Evolutionary conservation across 37 sponge, comb jelly and placozoan species (phyloP).

Genomic region (Bolinopsis microptera): DNA sequence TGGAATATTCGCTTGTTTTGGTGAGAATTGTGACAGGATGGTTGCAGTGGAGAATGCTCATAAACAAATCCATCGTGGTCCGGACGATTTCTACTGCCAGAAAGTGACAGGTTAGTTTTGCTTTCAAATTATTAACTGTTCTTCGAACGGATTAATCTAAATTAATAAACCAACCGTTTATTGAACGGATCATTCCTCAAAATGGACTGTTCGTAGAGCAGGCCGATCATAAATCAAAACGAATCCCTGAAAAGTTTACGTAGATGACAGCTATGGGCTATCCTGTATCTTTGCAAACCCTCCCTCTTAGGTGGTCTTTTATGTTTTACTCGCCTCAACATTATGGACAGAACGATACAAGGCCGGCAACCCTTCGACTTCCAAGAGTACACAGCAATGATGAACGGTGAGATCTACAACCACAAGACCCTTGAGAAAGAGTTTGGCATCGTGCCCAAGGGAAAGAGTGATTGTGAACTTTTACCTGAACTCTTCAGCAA

Average conservation of each 20-base stretch:
- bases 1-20: conserved; percentile 62
- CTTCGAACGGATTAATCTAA: no score
- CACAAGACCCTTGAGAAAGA: conserved; percentile 27
- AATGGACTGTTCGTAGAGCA: no score
- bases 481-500: conserved; percentile 29
- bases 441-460: not conserved
- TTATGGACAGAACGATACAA: conserved; percentile 8
- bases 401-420: conserved; percentile 55
- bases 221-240: no score
- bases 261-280: no score
- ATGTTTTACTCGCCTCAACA: conserved; percentile 29
- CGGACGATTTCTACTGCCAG: conserved; percentile 28
- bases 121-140: no score
- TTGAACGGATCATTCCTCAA: no score
- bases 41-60: conserved; percentile 25
- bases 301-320: not conserved
- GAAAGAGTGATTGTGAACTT: conserved; percentile 52
- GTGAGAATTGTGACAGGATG: conserved; percentile 45
- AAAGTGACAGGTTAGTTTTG: conserved; percentile 1
- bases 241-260: no score
- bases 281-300: no score
- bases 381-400: conserved; percentile 12
- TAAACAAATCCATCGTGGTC: conserved; percentile 25
- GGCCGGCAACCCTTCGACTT: conserved; percentile 42
- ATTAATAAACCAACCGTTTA: no score